Evolutionary conservation across 2,113 vertebrate species (phyloP).

Genomic region (Pseudopodoces humilis): DNA sequence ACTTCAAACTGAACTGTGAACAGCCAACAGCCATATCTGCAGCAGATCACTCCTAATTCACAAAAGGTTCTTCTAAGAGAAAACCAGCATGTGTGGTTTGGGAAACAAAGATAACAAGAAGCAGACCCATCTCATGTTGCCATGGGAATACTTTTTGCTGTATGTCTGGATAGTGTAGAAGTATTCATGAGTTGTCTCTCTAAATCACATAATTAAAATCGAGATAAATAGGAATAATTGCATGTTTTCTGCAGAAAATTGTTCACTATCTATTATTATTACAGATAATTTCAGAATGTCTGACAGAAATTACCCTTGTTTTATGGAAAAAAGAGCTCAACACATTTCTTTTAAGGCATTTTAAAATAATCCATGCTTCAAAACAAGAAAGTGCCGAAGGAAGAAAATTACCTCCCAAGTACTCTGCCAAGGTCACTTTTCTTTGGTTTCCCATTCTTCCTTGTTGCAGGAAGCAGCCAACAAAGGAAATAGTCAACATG

Average conservation of each 20-base stretch:
- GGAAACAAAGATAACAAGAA: conserved; percentile 6
- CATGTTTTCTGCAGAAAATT: background rate
- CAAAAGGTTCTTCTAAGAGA: conserved; percentile 2
- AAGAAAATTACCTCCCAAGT: background rate
- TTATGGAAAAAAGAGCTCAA: background rate
- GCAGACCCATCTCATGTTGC: background rate
- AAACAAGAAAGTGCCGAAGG: background rate
- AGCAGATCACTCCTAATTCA: conserved; percentile 14
- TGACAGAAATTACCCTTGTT: background rate
- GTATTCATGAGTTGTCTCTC: background rate
- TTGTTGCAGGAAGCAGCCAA: background rate
- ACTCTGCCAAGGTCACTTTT: background rate
- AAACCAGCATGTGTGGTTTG: background rate
- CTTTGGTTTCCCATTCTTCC: background rate
- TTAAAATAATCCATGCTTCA: background rate
- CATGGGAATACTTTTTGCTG: background rate
- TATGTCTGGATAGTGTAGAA: background rate
- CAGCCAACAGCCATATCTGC: background rate
- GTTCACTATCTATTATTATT: background rate
- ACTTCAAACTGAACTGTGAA: background rate
- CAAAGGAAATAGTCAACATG: background rate
- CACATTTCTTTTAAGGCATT: background rate
- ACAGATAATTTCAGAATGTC: background rate
- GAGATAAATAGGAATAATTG: background rate
- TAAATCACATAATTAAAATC: background rate